Base-by-base conservation (phyloP, 2,113 vertebrate genomes). In the Mugil cephalus region DNA sequence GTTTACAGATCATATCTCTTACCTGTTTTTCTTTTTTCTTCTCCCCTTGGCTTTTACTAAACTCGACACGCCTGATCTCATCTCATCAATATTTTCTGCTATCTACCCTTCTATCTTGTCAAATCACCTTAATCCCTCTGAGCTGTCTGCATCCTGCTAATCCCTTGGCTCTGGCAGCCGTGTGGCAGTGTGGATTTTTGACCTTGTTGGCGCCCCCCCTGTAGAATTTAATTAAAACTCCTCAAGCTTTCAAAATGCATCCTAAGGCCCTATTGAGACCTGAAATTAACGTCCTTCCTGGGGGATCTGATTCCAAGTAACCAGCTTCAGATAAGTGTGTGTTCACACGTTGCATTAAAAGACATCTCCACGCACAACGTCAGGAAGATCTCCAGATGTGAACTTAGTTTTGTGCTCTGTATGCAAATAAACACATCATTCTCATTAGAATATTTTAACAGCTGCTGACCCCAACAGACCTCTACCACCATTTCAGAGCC, bases 31-130 rank as follows among this genome's bases (percentile, higher is more conserved):
- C 19, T 17, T 36, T 10, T 21, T 2, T 18, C 4, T 24, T 19
- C 11, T 24, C 10, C 13, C 10, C 60, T 47, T 34, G 1, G 1
- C 50, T 30, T 54, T 7, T 21, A 1, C 18, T 19, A 1, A 55
- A 55, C 42, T n/a, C n/a, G 42, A 15, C 55, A 8, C 11, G 30
- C 48, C 42, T 63, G 8, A 8, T 18, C 39, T 68, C n/a, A 15
- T 46, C 42, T 42, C 35, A 8, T 66, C 36, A 13, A 7, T 18
- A 39, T 45, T 54, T 35, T 5, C 12, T 35, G 35, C 21, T 50
- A 35, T 50, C 74, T 52, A 51, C 38, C 67, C 39, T 24, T 59
- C 75, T 24, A 18, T 63, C 66, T 30, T 53, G 46, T 52, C 52
- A 52, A 38, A 34, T 17, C 38, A 35, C 4, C 5, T 19, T 38